Evolutionary conservation across 2,888 invertebrate genomes (phyloP), one percentile per base, ranked within the genome.

Genomic region (Pyrrhosoma nymphula): DNA sequence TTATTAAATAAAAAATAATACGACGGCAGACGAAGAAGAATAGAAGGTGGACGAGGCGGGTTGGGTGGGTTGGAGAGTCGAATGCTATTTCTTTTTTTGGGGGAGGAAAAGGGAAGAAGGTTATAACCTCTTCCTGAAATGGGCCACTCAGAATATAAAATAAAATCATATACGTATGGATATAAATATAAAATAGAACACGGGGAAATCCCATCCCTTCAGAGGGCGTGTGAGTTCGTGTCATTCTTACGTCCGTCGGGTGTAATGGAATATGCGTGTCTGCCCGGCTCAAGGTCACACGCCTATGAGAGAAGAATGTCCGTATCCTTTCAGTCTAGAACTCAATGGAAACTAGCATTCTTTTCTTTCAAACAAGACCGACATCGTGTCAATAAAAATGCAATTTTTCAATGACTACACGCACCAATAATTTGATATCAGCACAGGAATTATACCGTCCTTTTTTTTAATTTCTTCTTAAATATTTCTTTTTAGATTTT

Each of bases 1-100:
- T 93, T 75, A 75, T 93, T 93, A 16, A n/a, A 35, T 60, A 89
- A 60, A 91, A 82, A 82, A 82, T 60, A 35, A 35, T 35, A 82
- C 4, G 26, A 82, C 30, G 26, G 93, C 14, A 93, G 16, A 23
- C 63, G 39, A 63, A 75, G 69, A 69, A 75, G 39, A 39, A 82
- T 12, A 69, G 30, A 30, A 30, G n/a, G 56, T 56, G 12, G 93
- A 26, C 3, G 75, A 16, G 47, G 16, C 23, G 69, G 60, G 16
- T 60, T 60, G 60, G 10, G 60, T 60, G 20, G 18, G 18, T 2
- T 82, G n/a, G 69, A 4, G n/a, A 14, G 2, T 26, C 47, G 63
- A 93, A 93, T 93, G 93, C n/a, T 35, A 14, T 35, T 35, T 23
- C 2, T 39, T 23, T 60, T 4, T 0, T 4, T 23, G 47, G 35